A percentile compares a stretch with the other conserved stretches of the same genome.
Conservation (phyloP, 2,797 vertebrate genomes). For the Rhincodon typus region DNA sequence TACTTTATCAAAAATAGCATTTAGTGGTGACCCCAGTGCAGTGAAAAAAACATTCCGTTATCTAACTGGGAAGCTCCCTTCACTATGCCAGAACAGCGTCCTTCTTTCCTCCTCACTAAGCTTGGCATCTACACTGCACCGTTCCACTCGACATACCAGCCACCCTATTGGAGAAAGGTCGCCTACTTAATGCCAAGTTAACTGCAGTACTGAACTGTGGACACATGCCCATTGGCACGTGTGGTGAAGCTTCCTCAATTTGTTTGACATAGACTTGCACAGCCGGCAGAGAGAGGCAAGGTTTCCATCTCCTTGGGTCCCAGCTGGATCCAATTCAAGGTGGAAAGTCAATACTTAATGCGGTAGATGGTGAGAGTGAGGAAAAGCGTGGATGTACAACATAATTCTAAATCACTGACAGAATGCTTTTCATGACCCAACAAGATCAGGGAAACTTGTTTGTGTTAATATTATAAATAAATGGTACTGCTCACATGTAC, state of each 20-base stretch:
- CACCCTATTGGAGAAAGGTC: not conserved
- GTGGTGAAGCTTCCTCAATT: not conserved
- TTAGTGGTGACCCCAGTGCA: not conserved
- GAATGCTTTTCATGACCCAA: not conserved
- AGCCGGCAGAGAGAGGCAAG: not conserved
- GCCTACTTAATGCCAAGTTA: not conserved
- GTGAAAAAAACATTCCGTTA: not conserved
- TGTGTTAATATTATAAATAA: not conserved
- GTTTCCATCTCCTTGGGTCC: not conserved
- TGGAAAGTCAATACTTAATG: not conserved
- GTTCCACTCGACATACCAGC: not conserved
- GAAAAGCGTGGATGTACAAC: not conserved
- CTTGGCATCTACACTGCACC: not conserved
- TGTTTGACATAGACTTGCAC: not conserved
- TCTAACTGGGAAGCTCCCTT: conserved; percentile 8
- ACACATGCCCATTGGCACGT: not conserved
- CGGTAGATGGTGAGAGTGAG: not conserved
- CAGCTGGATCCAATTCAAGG: not conserved
- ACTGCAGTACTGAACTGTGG: not conserved
- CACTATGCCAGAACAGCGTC: not conserved
- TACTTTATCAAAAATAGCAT: conserved; percentile 33
- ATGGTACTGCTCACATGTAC: not conserved
- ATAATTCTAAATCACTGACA: not conserved
- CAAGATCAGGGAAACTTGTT: not conserved
- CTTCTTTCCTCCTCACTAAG: not conserved